Evolutionary conservation across 2,797 vertebrate species (phyloP), one percentile per base, ranked within the genome.

Genomic region (Diceros bicornis): DNA sequence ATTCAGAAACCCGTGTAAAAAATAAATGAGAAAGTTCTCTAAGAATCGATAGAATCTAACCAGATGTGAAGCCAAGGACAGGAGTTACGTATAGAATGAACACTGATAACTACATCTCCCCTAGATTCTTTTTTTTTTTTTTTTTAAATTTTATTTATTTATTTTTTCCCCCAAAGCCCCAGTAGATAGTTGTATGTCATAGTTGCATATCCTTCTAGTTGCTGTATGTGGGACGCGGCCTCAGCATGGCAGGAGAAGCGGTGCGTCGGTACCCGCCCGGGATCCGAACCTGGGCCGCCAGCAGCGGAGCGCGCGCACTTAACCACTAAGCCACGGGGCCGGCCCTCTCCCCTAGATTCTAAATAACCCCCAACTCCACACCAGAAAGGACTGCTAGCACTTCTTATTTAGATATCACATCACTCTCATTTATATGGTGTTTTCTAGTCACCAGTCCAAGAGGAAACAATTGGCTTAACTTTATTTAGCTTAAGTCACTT

Each of bases 391-490:
- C 27, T 29, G 44, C 37, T 37, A 29, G 17, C 32, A 89, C 23
- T 86, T 82, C 32, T 82, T 16, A 32, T 10, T 68, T 34, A 91
- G 37, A 50, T 87, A 32, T 34, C 20, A 47, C 4, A 52, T 71
- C 10, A 34, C 32, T 89, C 37, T 95, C 71, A 92, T 20, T 95
- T 61, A 50, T 17, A 55, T 74, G 88, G 41, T 89, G 27, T 29
- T 91, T 95, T 62, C 68, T 86, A 90, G 20, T 96, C 34, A 66
- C 55, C 94, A 23, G 47, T 82, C 66, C 61, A 68, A 68, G 34
- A 86, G 44, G n/a, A 89, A 94, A 34, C 4, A 55, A 77, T 0
- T 41, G 18, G 61, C n/a, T 93, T 91, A 68, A 34, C 17, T 77
- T 66, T 69, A 50, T 77, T 66, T 69, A 50, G 10, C 55, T 13